Evolutionary conservation across 2,888 invertebrate genomes (phyloP).

Genomic region (Cryptus viduatorius): DNA sequence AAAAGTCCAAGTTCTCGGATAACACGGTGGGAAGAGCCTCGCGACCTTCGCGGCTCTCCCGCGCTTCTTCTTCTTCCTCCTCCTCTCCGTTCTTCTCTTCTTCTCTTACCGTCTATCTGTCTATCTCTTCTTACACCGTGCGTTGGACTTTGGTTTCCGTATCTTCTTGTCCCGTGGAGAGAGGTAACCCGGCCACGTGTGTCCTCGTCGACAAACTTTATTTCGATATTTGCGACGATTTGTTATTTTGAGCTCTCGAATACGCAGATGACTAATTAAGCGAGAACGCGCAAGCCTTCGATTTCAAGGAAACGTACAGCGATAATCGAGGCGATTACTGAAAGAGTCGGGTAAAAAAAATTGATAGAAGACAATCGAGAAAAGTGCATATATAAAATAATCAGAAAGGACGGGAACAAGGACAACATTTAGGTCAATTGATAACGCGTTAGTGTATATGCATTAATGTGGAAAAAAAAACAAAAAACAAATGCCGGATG

Average conservation of each 20-base stretch:
- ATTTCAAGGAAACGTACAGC: conserved; percentile 27
- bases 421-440: conserved; percentile 66
- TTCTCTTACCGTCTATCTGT: conserved; percentile 6
- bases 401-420: conserved; percentile 49
- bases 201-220: not conserved
- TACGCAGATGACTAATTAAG: conserved; percentile 18
- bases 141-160: conserved; percentile 16
- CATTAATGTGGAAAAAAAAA: conserved; percentile 7
- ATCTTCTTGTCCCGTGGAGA: not conserved
- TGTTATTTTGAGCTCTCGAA: not conserved
- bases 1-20: conserved; percentile 40
- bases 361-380: conserved; percentile 26
- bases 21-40: conserved; percentile 47
- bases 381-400: conserved; percentile 25
- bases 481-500: conserved; percentile 54
- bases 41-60: conserved; percentile 33
- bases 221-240: conserved; percentile 4
- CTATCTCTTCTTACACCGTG: not conserved
- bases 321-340: conserved; percentile 33
- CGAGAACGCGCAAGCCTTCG: conserved; percentile 25
- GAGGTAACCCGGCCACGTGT: not conserved
- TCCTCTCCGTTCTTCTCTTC: conserved; percentile 3
- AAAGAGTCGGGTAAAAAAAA: conserved; percentile 29
- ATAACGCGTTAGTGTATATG: conserved; percentile 43
- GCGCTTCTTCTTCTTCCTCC: not conserved